Base-by-base conservation (phyloP, 2,888 invertebrate species). In the Patella depressa region DNA sequence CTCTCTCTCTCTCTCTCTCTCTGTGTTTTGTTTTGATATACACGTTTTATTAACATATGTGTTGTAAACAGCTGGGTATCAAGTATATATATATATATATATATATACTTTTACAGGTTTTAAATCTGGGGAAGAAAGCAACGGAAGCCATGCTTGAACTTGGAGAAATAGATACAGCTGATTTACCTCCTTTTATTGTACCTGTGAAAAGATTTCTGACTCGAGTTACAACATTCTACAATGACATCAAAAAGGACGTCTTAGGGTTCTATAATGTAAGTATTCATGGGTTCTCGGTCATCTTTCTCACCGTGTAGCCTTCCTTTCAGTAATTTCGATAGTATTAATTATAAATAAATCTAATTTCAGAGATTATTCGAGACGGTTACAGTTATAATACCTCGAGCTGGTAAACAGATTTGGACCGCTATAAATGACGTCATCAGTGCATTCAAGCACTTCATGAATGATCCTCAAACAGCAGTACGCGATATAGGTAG, bases 251-350 rank as follows among this genome's bases (percentile, higher is more conserved):
- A 75, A 80, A 81, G n/a, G 85, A 86, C 69, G 82, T 87, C 53
- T 79, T 84, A 79, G 80, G 78, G 53, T 85, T 87, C 77, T 84
- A 85, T 75, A 84, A 86, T 73, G 87, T 87, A 82, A 80, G 84
- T 82, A 29, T 29, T 29, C 29, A 29, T 29, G 29, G 29, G 29
- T 29, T 29, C 29, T 29, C 29, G 2, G 29, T 29, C 29, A 29
- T 29, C 29, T 29, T 29, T 29, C 29, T 29, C 29, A 29, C 29
- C 29, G 29, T 2, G 29, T 29, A 29, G 29, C 29, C 29, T 29
- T 29, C 29, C 29, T 29, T 29, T 29, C 29, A 29, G 29, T 29
- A 29, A 29, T 29, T 29, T 29, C 29, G 29, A 29, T 29, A 29
- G 29, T 29, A 29, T 29, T 29, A 29, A 29, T 29, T 29, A 29